Percentiles rank a stretch among this genome's conserved stretches.
phyloP scores from a whole-genome alignment of 1,140 invertebrate genomes.

The Eriosoma lanigerum region DNA sequence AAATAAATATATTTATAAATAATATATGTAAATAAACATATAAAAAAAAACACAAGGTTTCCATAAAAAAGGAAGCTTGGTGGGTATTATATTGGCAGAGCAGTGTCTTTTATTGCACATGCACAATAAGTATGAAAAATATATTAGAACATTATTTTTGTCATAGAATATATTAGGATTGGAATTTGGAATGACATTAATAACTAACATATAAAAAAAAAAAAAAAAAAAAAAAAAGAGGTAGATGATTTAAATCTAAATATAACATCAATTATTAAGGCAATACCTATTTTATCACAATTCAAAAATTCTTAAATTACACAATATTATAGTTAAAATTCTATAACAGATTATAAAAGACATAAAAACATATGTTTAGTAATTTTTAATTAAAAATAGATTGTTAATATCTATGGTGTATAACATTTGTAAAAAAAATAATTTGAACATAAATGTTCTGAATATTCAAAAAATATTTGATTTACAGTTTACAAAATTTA shows the following conservation, averaged over 20 bases:
- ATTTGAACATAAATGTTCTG: conserved; percentile 37
- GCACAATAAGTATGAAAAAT: conserved; percentile 51
- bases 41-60: conserved; percentile 49
- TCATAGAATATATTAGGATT: conserved; percentile 48
- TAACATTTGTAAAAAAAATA: conserved; percentile 44
- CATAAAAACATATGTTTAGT: conserved; percentile 45
- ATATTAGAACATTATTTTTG: conserved; percentile 49
- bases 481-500: conserved; percentile 38
- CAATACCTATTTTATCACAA: conserved; percentile 50
- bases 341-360: conserved; percentile 39
- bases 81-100: conserved; percentile 50
- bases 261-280: conserved; percentile 47
- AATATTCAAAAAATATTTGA: conserved; percentile 43
- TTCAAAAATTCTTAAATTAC: conserved; percentile 48
- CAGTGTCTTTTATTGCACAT: conserved; percentile 51
- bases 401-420: conserved; percentile 44
- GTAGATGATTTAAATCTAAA: conserved; percentile 41
- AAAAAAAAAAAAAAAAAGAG: conserved; percentile 46
- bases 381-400: conserved; percentile 44
- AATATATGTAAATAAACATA: conserved; percentile 1
- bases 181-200: conserved; percentile 44
- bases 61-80: conserved; percentile 49
- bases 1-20: conserved; percentile 31
- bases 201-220: not conserved
- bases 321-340: conserved; percentile 33